phyloP scores from a whole-genome alignment of 2,888 invertebrate species.

The Punctoribates punctum region DNA sequence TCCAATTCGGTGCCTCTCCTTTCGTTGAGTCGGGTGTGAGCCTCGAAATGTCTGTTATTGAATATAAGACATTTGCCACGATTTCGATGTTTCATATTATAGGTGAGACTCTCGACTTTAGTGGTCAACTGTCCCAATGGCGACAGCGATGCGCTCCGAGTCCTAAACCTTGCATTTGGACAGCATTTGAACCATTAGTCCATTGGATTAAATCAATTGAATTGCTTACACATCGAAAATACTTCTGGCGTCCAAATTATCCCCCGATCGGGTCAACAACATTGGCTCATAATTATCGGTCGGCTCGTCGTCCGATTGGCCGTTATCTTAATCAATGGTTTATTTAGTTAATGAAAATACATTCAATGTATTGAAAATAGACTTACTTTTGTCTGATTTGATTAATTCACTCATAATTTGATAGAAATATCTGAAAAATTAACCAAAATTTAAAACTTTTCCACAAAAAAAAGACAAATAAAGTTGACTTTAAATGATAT shows the following conservation, averaged over 20 bases:
- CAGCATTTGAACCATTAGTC: too few relatives aligned
- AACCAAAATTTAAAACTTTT: too few relatives aligned
- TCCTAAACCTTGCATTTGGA: background rate
- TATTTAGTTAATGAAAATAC: too few relatives aligned
- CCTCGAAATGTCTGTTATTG: slow-evolving; percentile 74
- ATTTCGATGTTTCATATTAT: slow-evolving; percentile 75
- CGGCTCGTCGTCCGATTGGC: background rate
- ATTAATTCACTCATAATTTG: too few relatives aligned
- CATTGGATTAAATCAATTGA: background rate
- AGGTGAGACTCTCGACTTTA: slow-evolving; percentile 58
- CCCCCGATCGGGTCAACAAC: slow-evolving; percentile 2
- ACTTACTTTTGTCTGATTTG: too few relatives aligned
- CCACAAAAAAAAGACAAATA: too few relatives aligned
- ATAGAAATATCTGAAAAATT: too few relatives aligned
- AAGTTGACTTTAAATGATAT: too few relatives aligned
- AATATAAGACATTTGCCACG: slow-evolving; percentile 83
- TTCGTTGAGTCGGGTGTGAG: slow-evolving; percentile 14
- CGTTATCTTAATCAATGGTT: too few relatives aligned
- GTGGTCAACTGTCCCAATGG: slow-evolving; percentile 21
- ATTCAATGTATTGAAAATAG: too few relatives aligned
- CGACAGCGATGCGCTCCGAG: background rate
- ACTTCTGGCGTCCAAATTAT: slow-evolving; percentile 6
- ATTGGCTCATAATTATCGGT: background rate
- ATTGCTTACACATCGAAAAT: slow-evolving; percentile 9
- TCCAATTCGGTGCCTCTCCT: slow-evolving; percentile 43